Conservation (phyloP, 2,113 vertebrate species). For the Mus pahari region DNA sequence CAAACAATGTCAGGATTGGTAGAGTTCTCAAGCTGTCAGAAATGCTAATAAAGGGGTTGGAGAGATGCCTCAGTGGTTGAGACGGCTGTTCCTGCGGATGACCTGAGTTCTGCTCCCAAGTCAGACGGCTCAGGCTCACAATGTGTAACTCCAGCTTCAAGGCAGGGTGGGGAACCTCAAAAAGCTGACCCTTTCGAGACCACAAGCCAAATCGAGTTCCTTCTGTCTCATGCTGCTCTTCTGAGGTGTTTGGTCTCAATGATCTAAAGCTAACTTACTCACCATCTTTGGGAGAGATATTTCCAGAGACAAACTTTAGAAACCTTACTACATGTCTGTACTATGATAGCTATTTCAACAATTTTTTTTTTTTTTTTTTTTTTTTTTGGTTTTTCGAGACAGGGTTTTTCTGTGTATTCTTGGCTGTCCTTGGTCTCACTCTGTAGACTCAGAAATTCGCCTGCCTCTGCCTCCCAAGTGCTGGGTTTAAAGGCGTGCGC, state of each 20-base stretch:
- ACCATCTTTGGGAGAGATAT: slow-evolving; percentile 19
- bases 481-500: too few species aligned
- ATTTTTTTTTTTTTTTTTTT: too few species aligned
- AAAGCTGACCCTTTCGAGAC: background rate
- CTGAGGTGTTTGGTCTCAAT: background rate
- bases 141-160: background rate
- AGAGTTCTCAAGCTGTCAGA: background rate
- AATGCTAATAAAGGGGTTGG: background rate
- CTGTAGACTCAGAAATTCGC: too few species aligned
- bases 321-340: background rate
- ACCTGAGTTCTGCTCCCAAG: background rate
- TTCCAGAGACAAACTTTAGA: background rate
- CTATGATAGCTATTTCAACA: background rate
- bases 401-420: too few species aligned
- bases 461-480: too few species aligned
- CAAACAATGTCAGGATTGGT: background rate
- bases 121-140: background rate
- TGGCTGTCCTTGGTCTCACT: too few species aligned
- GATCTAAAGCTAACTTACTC: background rate
- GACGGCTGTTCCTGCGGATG: too few species aligned
- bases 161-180: too few species aligned
- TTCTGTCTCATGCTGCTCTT: background rate
- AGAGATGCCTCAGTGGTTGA: background rate
- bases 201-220: background rate
- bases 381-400: too few species aligned